A percentile compares a stretch with the other conserved stretches of the same genome.
Conservation (phyloP, 2,113 vertebrate genomes). For the Myotis lucifugus region DNA sequence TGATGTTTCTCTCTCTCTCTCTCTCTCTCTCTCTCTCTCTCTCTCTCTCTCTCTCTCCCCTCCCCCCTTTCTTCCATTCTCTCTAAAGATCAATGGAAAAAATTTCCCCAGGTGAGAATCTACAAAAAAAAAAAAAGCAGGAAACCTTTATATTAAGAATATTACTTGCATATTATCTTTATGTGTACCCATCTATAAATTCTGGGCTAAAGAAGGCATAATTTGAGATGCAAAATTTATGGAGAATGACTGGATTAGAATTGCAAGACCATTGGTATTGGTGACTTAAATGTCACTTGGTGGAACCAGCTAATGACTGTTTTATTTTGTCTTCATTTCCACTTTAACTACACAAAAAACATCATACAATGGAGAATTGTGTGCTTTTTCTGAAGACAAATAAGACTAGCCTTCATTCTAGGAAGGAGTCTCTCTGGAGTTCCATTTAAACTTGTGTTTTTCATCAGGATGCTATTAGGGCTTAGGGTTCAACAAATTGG, state of each 20-base stretch:
- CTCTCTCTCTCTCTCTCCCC: too few species aligned
- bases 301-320: not conserved
- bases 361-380: not conserved
- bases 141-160: not conserved
- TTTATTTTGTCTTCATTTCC: not conserved
- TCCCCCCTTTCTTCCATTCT: too few species aligned
- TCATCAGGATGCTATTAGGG: constrained; percentile 15
- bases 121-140: not conserved
- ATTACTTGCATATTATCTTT: not conserved
- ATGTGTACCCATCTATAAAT: not conserved
- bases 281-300: not conserved
- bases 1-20: too few species aligned
- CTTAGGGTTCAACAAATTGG: not conserved
- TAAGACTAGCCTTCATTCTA: not conserved
- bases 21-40: too few species aligned
- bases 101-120: too few species aligned
- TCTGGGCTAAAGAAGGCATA: not conserved
- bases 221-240: not conserved
- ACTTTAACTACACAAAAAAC: not conserved
- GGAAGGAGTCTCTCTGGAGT: constrained; percentile 2
- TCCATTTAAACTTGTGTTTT: constrained; percentile 47
- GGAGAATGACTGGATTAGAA: not conserved
- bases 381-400: not conserved
- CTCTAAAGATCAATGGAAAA: too few species aligned
- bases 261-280: not conserved